phyloP scores from a whole-genome alignment of 2,888 invertebrate species.

The Apoda limacodes region DNA sequence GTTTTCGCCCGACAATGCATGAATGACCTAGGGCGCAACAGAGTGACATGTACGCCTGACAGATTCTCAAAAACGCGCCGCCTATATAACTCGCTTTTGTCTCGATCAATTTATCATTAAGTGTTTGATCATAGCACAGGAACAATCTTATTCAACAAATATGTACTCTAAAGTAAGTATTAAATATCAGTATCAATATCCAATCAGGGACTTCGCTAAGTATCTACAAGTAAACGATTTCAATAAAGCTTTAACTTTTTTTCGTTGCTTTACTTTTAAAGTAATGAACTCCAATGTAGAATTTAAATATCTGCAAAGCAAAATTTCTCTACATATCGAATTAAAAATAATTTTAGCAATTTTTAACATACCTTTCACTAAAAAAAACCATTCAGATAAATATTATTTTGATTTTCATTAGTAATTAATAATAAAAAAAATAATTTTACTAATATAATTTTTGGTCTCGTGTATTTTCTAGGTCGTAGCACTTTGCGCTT shows the following conservation, averaged over 20 bases:
- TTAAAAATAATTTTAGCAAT: background rate
- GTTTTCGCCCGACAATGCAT: too few relatives aligned
- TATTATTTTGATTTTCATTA: background rate
- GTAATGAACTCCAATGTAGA: slow-evolving; percentile 8
- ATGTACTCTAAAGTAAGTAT: slow-evolving; percentile 49
- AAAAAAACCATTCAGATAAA: too few relatives aligned
- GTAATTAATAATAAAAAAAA: background rate
- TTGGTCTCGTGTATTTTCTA: too few relatives aligned
- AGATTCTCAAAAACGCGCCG: too few relatives aligned
- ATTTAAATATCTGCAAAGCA: slow-evolving; percentile 9
- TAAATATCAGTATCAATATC: too few relatives aligned
- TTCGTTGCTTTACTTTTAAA: slow-evolving; percentile 5
- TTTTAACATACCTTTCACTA: too few relatives aligned
- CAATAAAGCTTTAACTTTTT: background rate
- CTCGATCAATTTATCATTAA: slow-evolving; percentile 27
- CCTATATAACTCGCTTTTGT: too few relatives aligned
- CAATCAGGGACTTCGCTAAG: too few relatives aligned
- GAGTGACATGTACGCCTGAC: too few relatives aligned
- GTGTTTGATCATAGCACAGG: slow-evolving; percentile 25
- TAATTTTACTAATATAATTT: background rate
- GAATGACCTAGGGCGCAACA: too few relatives aligned
- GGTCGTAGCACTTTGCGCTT: slow-evolving; percentile 29
- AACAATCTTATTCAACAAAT: slow-evolving; percentile 31
- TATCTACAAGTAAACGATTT: too few relatives aligned
- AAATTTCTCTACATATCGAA: slow-evolving; percentile 17